Percentiles rank a stretch among this genome's conserved stretches.
phyloP scores from a whole-genome alignment of 2,113 vertebrate genomes.

The Zosterops lateralis region DNA sequence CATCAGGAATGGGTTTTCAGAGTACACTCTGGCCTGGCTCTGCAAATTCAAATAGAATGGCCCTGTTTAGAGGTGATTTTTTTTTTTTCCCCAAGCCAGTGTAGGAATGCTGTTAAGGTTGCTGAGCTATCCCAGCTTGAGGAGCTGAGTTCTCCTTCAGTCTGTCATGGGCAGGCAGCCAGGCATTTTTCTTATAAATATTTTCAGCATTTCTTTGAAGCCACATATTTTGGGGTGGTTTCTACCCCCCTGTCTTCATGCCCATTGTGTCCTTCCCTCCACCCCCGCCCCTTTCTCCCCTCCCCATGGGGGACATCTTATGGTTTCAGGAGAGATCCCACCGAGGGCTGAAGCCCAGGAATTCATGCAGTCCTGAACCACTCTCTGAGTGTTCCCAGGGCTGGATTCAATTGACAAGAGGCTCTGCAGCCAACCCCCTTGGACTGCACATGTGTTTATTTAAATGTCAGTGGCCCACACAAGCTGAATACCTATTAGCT shows the following conservation, averaged over 20 bases:
- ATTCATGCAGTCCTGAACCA: not conserved
- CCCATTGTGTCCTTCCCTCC: not conserved
- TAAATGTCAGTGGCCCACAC: slow-evolving; percentile 66
- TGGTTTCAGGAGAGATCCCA: slow-evolving; percentile 19
- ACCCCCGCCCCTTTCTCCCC: rapidly evolving
- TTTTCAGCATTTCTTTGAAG: not conserved
- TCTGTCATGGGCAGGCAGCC: not conserved
- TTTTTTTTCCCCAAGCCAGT: not conserved
- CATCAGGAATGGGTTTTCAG: not conserved
- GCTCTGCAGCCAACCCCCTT: slow-evolving; percentile 51
- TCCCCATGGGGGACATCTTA: not conserved
- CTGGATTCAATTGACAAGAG: slow-evolving; percentile 60
- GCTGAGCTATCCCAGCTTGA: not conserved
- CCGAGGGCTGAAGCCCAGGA: not conserved
- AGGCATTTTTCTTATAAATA: not conserved
- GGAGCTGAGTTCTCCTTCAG: not conserved
- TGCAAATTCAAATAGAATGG: not conserved
- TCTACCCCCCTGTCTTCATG: not conserved
- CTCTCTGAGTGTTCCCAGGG: not conserved
- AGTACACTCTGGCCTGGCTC: not conserved
- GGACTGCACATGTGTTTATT: slow-evolving; percentile 60
- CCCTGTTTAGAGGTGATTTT: not conserved
- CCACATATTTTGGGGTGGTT: not conserved
- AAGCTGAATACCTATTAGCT: slow-evolving; percentile 63
- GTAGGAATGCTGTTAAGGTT: not conserved